A percentile compares a stretch with the other conserved stretches of the same genome.
Evolutionary conservation across 2,113 vertebrate species (phyloP).

Genomic region (Labeo catla): DNA sequence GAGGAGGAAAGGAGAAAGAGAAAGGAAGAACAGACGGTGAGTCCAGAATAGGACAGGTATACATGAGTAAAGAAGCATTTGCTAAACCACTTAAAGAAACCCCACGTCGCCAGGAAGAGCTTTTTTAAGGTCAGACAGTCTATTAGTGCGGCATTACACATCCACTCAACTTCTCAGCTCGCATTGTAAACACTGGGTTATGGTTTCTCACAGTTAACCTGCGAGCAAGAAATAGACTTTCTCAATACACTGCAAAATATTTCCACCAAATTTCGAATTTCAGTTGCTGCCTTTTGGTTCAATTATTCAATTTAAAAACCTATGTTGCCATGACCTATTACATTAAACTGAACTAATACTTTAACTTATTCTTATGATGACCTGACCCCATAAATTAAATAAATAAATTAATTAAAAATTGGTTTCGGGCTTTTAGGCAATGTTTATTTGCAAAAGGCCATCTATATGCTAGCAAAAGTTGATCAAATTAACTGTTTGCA

Average conservation of each 20-base stretch:
- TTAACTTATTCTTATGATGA: too few relatives aligned
- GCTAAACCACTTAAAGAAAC: slow-evolving; percentile 55
- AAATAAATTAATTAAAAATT: too few relatives aligned
- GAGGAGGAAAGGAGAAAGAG: slow-evolving; percentile 30
- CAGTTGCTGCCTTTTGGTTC: not conserved
- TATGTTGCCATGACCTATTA: too few relatives aligned
- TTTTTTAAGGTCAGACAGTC: slow-evolving; percentile 48
- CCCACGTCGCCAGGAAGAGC: not conserved
- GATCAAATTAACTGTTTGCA: too few relatives aligned
- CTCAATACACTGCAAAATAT: not conserved
- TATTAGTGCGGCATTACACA: slow-evolving; percentile 60
- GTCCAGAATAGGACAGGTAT: slow-evolving; percentile 18
- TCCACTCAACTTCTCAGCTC: slow-evolving; percentile 22
- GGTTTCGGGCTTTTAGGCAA: too few relatives aligned
- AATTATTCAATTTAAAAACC: too few relatives aligned
- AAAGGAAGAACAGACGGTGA: not conserved
- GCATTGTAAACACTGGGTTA: slow-evolving; percentile 23
- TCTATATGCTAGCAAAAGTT: too few relatives aligned
- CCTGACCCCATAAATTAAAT: too few relatives aligned
- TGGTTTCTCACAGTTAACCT: not conserved
- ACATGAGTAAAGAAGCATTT: slow-evolving; percentile 46
- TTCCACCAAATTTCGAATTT: not conserved
- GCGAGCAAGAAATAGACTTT: not conserved
- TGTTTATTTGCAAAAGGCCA: too few relatives aligned
- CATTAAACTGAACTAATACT: too few relatives aligned